Evolutionary conservation across 2,888 invertebrate genomes (phyloP).

Genomic region (Perdita meconis): DNA sequence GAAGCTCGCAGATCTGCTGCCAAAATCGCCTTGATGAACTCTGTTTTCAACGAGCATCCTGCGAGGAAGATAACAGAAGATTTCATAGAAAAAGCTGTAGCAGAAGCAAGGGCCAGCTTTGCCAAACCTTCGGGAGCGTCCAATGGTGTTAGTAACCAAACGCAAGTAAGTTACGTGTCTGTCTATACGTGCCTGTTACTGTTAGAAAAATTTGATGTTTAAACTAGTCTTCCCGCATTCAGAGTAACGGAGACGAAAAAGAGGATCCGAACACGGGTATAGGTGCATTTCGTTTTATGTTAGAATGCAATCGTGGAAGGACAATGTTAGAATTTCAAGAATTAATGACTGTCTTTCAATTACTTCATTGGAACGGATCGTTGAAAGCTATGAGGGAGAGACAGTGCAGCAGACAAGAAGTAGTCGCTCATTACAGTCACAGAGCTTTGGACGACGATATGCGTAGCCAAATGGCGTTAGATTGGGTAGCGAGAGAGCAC

Average conservation of each 20-base stretch:
- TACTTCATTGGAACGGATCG: conserved; percentile 98
- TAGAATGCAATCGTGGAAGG: conserved; percentile 88
- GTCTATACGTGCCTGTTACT: neutral
- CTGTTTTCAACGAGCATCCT: conserved; percentile 98
- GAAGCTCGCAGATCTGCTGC: conserved; percentile 97
- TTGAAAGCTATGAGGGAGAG: conserved; percentile 97
- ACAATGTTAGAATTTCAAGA: conserved; percentile 99
- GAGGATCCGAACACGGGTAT: conserved; percentile 90
- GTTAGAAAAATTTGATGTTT: neutral
- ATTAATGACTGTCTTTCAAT: conserved; percentile 98
- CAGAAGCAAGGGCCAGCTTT: conserved; percentile 93
- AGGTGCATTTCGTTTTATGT: conserved; percentile 88
- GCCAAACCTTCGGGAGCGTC: conserved; percentile 79
- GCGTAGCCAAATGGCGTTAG: conserved; percentile 97
- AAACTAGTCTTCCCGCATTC: conserved; percentile 49
- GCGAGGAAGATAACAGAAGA: conserved; percentile 96
- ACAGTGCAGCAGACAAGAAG: conserved; percentile 96
- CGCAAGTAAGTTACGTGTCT: conserved; percentile 63
- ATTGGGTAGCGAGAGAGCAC: conserved; percentile 95
- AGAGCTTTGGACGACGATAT: conserved; percentile 97
- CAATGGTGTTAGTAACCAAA: conserved; percentile 75
- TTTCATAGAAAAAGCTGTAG: conserved; percentile 96
- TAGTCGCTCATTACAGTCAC: conserved; percentile 96
- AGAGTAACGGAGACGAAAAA: conserved; percentile 86
- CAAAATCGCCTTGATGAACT: conserved; percentile 98